phyloP scores from a whole-genome alignment of 2,113 vertebrate species.

The Camelus dromedarius region DNA sequence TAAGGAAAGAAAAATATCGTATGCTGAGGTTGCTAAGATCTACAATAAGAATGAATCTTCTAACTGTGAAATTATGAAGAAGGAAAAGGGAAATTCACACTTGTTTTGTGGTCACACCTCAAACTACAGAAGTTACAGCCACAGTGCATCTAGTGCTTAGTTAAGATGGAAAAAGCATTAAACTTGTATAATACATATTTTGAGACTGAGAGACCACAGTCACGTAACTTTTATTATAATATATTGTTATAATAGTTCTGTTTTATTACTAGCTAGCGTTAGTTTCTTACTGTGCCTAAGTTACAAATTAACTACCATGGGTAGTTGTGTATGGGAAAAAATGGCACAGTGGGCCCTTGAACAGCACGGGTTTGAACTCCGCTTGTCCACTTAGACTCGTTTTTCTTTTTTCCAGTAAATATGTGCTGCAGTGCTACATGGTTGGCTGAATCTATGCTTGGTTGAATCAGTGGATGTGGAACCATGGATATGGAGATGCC shows the following conservation, averaged over 20 bases:
- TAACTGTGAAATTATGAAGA: background rate
- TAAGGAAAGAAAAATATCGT: background rate
- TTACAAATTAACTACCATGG: background rate
- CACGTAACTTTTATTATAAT: background rate
- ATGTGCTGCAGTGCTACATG: background rate
- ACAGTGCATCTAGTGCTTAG: no score
- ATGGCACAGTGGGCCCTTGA: background rate
- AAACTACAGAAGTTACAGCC: background rate
- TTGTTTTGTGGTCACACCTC: background rate
- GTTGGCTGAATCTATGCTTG: background rate
- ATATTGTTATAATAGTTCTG: background rate
- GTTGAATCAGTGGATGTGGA: no score
- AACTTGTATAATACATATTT: background rate
- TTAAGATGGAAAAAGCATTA: background rate
- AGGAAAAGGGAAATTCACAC: background rate
- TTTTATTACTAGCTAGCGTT: background rate
- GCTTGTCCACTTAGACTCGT: background rate
- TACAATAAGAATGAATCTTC: background rate
- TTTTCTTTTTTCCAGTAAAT: background rate
- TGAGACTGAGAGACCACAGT: background rate
- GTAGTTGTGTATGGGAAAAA: background rate
- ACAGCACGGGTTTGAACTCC: background rate
- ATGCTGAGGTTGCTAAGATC: background rate
- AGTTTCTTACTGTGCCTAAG: background rate
- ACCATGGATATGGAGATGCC: no score